Conservation (phyloP, 1,140 invertebrate genomes). For the Thrips palmi region DNA sequence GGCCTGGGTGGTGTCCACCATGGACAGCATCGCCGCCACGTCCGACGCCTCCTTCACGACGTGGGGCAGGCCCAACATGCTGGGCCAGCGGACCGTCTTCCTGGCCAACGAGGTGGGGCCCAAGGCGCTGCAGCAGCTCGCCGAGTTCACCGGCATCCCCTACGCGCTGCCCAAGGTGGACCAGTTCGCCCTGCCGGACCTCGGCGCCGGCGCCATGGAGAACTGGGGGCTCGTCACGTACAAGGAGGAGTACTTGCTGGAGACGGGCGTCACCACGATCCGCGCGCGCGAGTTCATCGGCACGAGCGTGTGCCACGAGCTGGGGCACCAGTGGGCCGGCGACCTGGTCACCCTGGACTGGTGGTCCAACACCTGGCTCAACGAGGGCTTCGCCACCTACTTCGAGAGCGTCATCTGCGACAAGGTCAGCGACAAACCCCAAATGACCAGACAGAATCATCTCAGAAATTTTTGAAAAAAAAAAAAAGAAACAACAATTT, state of each 20-base stretch:
- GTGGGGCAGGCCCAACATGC: too few species aligned
- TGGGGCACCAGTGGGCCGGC: constrained; percentile 30
- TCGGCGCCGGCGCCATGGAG: constrained; percentile 69
- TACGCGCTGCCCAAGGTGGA: constrained; percentile 28
- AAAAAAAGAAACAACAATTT: too few species aligned
- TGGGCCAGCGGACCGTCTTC: too few species aligned
- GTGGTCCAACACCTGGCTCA: constrained; percentile 33
- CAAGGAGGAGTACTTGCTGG: constrained; percentile 63
- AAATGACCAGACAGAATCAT: too few species aligned
- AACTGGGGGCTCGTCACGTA: constrained; percentile 55
- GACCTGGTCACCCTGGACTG: constrained; percentile 25
- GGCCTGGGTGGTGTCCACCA: constrained; percentile 84
- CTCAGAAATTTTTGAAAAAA: too few species aligned
- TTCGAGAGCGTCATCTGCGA: constrained; percentile 17
- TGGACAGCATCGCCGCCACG: constrained; percentile 74
- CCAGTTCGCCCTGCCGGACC: constrained; percentile 53
- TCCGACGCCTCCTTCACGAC: too few species aligned
- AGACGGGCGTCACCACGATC: constrained; percentile 70
- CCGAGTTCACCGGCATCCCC: constrained; percentile 25
- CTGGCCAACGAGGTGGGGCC: constrained; percentile 71
- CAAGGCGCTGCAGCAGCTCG: constrained; percentile 80
- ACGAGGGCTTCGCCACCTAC: constrained; percentile 33
- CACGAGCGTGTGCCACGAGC: constrained; percentile 28
- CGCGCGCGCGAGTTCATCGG: constrained; percentile 59
- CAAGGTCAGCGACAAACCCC: too few species aligned